Percentiles rank a stretch among this genome's conserved stretches.
Conservation (phyloP, 2,113 vertebrate species). For the Chaetops frenatus region DNA sequence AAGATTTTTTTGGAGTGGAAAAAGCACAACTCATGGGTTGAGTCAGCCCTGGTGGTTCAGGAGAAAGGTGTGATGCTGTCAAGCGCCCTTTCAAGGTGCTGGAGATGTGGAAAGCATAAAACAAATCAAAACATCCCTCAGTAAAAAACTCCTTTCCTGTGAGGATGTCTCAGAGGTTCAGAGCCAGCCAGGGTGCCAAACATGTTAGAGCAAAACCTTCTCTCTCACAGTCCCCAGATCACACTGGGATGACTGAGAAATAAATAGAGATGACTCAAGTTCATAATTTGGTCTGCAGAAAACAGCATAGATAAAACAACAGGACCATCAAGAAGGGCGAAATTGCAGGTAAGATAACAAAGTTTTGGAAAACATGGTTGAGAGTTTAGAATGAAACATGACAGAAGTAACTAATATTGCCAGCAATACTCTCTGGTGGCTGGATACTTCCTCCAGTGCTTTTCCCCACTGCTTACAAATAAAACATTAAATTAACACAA, state of each 20-base stretch:
- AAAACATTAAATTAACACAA: neutral
- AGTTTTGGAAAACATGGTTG: neutral
- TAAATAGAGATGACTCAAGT: neutral
- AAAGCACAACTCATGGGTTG: neutral
- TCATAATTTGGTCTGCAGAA: neutral
- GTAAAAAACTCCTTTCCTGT: neutral
- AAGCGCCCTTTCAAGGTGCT: neutral
- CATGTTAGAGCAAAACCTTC: fast-evolving
- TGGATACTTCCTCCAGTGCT: neutral
- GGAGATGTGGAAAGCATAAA: neutral
- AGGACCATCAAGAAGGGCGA: neutral
- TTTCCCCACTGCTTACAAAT: neutral
- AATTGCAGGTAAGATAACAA: neutral
- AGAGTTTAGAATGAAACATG: fast-evolving
- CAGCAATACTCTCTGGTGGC: fast-evolving
- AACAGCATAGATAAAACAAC: neutral
- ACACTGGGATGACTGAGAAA: neutral
- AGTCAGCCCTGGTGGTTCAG: neutral
- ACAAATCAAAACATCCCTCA: neutral
- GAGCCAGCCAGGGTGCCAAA: neutral
- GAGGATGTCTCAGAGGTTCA: neutral
- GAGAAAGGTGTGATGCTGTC: neutral
- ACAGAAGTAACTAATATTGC: neutral
- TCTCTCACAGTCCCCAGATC: neutral
- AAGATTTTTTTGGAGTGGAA: neutral